Percentiles rank a stretch among this genome's conserved stretches.
phyloP scores from a whole-genome alignment of 1,140 invertebrate genomes.

The Bicyclus anynana region DNA sequence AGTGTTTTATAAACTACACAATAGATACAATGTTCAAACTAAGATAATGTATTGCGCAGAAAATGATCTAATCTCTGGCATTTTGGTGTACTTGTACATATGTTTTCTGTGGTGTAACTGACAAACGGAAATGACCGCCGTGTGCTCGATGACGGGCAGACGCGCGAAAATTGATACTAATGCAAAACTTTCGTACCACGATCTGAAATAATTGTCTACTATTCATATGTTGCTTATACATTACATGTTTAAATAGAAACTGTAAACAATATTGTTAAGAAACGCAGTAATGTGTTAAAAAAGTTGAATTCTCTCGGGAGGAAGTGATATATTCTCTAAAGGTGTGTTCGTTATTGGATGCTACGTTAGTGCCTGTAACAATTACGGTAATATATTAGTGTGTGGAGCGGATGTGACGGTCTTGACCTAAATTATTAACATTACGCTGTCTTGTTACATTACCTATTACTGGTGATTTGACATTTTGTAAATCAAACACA shows the following conservation, averaged over 20 bases:
- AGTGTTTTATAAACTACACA: too few species aligned
- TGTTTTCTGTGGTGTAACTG: too few species aligned
- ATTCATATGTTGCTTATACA: not conserved
- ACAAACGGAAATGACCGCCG: constrained; percentile 10
- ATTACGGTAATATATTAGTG: constrained; percentile 19
- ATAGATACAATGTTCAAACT: too few species aligned
- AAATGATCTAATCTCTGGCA: not conserved
- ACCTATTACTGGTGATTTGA: not conserved
- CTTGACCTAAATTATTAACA: constrained; percentile 13
- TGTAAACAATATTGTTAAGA: not conserved
- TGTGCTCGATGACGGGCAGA: constrained; percentile 13
- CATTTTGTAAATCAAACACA: too few species aligned
- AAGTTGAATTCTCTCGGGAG: not conserved
- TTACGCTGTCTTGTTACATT: not conserved
- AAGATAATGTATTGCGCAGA: not conserved
- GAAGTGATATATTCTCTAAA: not conserved
- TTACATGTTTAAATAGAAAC: not conserved
- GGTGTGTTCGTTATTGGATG: not conserved
- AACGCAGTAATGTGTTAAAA: constrained; percentile 1
- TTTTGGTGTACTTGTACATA: not conserved
- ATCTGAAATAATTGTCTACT: not conserved
- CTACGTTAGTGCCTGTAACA: constrained; percentile 11
- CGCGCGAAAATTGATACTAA: constrained; percentile 22
- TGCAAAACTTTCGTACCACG: constrained; percentile 4
- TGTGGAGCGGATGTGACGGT: constrained; percentile 14